phyloP scores from a whole-genome alignment of 2,888 invertebrate genomes.

The Crocallis elinguaria region DNA sequence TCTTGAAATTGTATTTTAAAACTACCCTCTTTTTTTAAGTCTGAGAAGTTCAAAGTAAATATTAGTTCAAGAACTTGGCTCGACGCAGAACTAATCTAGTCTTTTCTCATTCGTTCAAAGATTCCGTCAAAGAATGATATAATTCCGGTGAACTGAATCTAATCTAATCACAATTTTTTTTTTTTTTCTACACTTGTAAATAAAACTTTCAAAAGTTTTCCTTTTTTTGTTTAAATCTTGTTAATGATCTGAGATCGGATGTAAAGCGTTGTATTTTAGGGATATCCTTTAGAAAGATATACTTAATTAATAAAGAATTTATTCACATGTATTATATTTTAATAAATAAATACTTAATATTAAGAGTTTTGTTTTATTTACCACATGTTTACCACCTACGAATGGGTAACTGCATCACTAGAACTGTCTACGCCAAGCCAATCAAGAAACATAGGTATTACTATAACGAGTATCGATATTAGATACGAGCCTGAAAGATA shows the following conservation, averaged over 20 bases:
- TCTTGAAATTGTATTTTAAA: conserved; percentile 37
- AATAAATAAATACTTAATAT: conserved; percentile 27
- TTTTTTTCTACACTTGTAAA: conserved; percentile 14
- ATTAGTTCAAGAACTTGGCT: conserved; percentile 54
- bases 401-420: no score
- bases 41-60: not conserved
- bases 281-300: conserved; percentile 17
- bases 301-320: conserved; percentile 33
- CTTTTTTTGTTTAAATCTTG: conserved; percentile 1
- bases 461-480: no score
- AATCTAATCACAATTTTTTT: conserved; percentile 10
- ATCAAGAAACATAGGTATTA: no score
- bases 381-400: not conserved
- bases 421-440: no score
- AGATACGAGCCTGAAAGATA: no score
- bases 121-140: no score
- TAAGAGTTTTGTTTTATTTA: conserved; percentile 4
- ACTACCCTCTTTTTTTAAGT: conserved; percentile 4
- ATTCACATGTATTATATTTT: conserved; percentile 36
- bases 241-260: conserved; percentile 10
- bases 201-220: not conserved
- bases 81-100: conserved; percentile 81
- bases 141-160: conserved; percentile 1
- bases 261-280: conserved; percentile 16
- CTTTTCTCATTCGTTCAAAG: conserved; percentile 56